Conservation (phyloP, 2,113 vertebrate genomes). For the Platichthys stellatus region DNA sequence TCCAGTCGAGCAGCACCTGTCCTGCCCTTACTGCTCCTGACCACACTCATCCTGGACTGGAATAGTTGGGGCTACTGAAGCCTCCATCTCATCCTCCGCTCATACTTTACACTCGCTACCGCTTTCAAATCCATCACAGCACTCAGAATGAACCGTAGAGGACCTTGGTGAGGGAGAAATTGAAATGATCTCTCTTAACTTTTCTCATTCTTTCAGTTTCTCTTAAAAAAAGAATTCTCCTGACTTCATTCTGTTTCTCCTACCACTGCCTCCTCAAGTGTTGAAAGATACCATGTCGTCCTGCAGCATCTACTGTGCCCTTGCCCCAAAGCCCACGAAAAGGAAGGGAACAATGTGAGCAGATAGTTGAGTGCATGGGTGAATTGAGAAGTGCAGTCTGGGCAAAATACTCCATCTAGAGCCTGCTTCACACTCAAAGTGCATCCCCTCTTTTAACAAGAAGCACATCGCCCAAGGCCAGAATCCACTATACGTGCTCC, state of each 20-base stretch:
- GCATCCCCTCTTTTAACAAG: slow-evolving; percentile 65
- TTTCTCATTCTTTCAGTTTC: slow-evolving; percentile 9
- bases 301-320: slow-evolving; percentile 29
- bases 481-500: slow-evolving; percentile 56
- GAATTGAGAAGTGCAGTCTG: slow-evolving; percentile 69
- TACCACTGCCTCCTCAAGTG: slow-evolving; percentile 39
- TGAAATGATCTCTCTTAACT: slow-evolving; percentile 21
- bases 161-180: slow-evolving; percentile 13
- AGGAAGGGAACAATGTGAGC: slow-evolving; percentile 44
- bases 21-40: slow-evolving; percentile 68
- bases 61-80: slow-evolving; percentile 60
- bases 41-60: slow-evolving; percentile 60
- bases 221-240: slow-evolving; percentile 17
- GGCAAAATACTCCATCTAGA: slow-evolving; percentile 62
- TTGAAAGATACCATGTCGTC: slow-evolving; percentile 44
- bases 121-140: slow-evolving; percentile 53
- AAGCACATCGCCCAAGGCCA: slow-evolving; percentile 70
- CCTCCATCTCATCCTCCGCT: slow-evolving; percentile 25
- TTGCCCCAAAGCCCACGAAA: slow-evolving; percentile 34
- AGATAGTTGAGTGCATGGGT: slow-evolving; percentile 53
- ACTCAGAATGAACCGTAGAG: slow-evolving; percentile 24
- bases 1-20: slow-evolving; percentile 39
- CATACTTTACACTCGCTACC: slow-evolving; percentile 36
- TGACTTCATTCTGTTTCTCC: slow-evolving; percentile 16
- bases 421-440: slow-evolving; percentile 58